These are phyloP conservation scores for Mustela lutreola DNA, from an alignment of 2,113 vertebrate genomes.

Conservation along the genomic window DNA sequence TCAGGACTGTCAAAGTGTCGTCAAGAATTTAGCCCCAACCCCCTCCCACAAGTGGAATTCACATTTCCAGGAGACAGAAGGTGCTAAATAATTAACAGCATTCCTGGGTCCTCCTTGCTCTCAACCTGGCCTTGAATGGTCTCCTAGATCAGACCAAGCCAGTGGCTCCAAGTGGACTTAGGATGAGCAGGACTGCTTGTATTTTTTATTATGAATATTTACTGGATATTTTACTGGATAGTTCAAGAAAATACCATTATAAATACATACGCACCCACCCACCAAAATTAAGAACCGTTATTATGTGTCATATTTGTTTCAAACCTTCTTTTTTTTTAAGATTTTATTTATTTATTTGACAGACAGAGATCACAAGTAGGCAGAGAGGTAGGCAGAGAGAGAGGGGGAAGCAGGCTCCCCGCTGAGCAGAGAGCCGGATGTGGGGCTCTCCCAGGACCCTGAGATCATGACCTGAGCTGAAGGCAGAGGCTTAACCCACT, in stretches of 20 bases:
- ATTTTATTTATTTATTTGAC: too few relatives aligned
- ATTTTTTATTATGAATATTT: neutral
- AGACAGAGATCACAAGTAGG: too few relatives aligned
- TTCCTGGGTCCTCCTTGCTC: constrained; percentile 40
- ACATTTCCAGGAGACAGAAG: constrained; percentile 48
- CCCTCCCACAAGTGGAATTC: constrained; percentile 33
- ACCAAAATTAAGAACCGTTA: constrained; percentile 45
- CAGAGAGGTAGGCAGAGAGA: too few relatives aligned
- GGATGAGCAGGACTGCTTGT: neutral
- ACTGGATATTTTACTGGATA: neutral
- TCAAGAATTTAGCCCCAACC: neutral
- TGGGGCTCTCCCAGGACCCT: too few relatives aligned
- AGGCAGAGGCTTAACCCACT: too few relatives aligned
- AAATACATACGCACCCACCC: neutral
- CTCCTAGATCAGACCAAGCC: neutral
- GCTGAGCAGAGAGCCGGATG: too few relatives aligned
- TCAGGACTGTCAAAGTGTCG: constrained; percentile 7
- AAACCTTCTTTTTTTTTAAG: constrained; percentile 29
- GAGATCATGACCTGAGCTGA: too few relatives aligned
- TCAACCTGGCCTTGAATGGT: neutral
- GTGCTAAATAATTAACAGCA: constrained; percentile 65
- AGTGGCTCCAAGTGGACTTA: neutral
- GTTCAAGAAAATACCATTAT: constrained; percentile 8
- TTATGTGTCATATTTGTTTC: constrained; percentile 24
- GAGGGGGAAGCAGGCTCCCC: too few relatives aligned